Evolutionary conservation across 1,140 invertebrate species (phyloP), one percentile per base, ranked within the genome.

Genomic region (Diprion similis): DNA sequence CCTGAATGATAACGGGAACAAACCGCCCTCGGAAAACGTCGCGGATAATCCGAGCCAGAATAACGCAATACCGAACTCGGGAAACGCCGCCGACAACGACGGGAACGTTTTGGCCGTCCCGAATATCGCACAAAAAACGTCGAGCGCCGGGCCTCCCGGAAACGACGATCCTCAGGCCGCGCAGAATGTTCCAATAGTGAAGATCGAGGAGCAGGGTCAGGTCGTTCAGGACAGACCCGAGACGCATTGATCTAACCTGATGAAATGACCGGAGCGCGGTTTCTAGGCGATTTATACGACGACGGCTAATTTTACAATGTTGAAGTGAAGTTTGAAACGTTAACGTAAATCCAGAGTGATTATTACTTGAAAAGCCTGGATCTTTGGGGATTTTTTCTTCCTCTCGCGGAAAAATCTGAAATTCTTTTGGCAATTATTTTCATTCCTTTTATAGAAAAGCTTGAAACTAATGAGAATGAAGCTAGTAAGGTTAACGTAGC

Each of bases 201-300:
- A 59, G 51, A 59, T 59, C 11, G 11, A 59, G n/a, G 72, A 77
- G 10, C 75, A 77, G 24, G 37, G 79, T 13, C 76, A 79, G 7
- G 69, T 47, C 47, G 59, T 74, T 9, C 71, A 78, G 46, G 73
- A 77, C 10, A 79, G 68, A 45, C 45, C 76, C n/a, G 67, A 74
- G 45, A 78, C 24, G 75, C 0, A 77, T 79, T 59, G 51, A 59
- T 59, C 24, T 37, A 3, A 37, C 24, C 24, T 37, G 24, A 6
- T 6, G 24, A 37, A 37, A 37, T 37, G 6, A 37, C 24, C 24
- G 24, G 24, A 37, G 24, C 24, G 24, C 24, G 24, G 24, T 37
- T 37, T 37, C 2, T 37, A 37, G 24, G 24, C 24, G 24, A 37
- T 37, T 37, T 6, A 6, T 37, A 37, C 2, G 2, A 37, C 24